A percentile compares a stretch with the other conserved stretches of the same genome.
These are phyloP conservation scores for Callosobruchus maculatus DNA, from an alignment of 2,888 invertebrate genomes.

Conservation along the genomic window DNA sequence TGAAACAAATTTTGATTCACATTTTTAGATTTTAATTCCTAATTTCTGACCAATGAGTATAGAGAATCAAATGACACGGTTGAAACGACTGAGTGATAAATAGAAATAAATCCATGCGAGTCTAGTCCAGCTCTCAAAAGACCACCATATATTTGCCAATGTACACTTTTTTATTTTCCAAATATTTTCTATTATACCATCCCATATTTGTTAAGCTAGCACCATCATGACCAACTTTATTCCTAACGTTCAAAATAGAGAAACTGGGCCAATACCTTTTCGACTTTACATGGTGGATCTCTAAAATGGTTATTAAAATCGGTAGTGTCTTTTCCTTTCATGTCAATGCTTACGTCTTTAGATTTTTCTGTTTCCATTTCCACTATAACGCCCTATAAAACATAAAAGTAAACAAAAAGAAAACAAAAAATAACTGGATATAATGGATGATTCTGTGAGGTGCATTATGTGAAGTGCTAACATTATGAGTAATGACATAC, in stretches of 20 bases:
- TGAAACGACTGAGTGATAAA: no score
- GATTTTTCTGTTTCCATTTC: constrained; percentile 38
- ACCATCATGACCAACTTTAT: neutral
- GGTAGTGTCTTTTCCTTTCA: constrained; percentile 35
- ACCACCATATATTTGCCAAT: neutral
- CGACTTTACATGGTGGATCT: constrained; percentile 32
- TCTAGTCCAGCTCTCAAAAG: neutral
- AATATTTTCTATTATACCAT: neutral
- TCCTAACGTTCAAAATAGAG: neutral
- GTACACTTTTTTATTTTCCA: neutral
- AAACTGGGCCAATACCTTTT: constrained; percentile 30
- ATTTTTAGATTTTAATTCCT: no score
- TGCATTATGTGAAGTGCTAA: neutral
- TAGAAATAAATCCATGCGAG: neutral
- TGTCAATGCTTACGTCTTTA: constrained; percentile 46
- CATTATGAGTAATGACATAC: neutral
- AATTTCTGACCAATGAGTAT: no score
- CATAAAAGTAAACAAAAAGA: constrained; percentile 24
- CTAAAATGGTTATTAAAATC: constrained; percentile 37
- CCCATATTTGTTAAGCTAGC: neutral
- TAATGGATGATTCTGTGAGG: neutral
- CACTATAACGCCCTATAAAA: constrained; percentile 45
- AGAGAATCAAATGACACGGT: no score
- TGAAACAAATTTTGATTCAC: no score
- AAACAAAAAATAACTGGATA: neutral